Conservation (phyloP, 2,797 vertebrate genomes). For the Spheniscus humboldti region DNA sequence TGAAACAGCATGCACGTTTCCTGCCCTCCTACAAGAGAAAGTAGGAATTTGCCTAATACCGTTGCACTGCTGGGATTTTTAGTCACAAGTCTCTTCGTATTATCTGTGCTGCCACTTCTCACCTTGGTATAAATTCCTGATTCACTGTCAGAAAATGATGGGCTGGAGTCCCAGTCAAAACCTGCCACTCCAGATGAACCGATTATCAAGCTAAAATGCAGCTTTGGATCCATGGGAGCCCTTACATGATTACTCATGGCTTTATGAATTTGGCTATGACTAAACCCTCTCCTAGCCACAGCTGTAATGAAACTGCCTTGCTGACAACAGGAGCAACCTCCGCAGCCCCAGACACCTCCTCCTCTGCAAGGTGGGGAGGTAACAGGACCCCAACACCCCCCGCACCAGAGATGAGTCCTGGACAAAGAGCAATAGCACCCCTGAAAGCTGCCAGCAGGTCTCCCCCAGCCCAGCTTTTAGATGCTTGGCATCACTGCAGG, state of each 20-base stretch:
- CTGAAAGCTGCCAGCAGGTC: not conserved
- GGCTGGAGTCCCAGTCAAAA: not conserved
- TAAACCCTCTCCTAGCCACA: not conserved
- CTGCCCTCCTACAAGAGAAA: not conserved
- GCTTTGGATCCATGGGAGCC: not conserved
- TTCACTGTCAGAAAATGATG: not conserved
- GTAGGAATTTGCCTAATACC: not conserved
- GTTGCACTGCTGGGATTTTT: not conserved
- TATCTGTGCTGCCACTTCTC: not conserved
- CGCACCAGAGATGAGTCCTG: not conserved
- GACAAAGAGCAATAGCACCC: not conserved
- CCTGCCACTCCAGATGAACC: not conserved
- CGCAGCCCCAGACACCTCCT: not conserved
- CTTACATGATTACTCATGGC: not conserved
- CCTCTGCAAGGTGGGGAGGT: not conserved
- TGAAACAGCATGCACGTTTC: not conserved
- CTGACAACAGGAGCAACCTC: not conserved
- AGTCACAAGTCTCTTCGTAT: not conserved
- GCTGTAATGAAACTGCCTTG: not conserved
- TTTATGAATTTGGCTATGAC: not conserved
- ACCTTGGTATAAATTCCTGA: not conserved
- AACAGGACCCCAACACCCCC: not conserved
- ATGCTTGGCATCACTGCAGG: not conserved
- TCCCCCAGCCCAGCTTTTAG: not conserved
- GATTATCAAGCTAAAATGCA: not conserved